Evolutionary conservation across 2,113 vertebrate species (phyloP).

Genomic region (Athene noctua): DNA sequence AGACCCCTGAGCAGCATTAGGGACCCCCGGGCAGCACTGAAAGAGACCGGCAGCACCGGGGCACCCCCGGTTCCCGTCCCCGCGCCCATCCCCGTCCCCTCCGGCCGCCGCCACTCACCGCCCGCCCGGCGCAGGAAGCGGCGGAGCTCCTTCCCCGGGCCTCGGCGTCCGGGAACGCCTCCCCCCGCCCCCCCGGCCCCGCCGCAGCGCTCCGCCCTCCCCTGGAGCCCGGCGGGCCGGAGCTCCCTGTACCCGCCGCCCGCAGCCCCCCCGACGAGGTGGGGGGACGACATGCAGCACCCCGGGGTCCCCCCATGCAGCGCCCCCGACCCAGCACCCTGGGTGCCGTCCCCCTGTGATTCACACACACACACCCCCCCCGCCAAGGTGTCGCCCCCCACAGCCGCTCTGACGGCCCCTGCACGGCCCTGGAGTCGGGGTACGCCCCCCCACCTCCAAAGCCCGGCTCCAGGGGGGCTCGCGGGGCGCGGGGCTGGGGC

Average conservation of each 20-base stretch:
- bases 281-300: background rate
- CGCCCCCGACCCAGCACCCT: background rate
- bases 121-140: background rate
- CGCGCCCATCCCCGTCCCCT: background rate
- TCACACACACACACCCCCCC: background rate
- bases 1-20: too few species aligned
- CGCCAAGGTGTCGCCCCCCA: background rate
- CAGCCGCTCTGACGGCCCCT: too few species aligned
- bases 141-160: background rate
- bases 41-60: background rate
- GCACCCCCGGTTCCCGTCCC: background rate
- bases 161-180: background rate
- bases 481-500: background rate
- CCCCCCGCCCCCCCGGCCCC: background rate
- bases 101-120: background rate
- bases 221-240: background rate
- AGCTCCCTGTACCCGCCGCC: too few species aligned
- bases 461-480: too few species aligned
- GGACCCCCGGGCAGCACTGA: background rate
- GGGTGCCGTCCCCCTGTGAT: too few species aligned
- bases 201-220: background rate
- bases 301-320: background rate
- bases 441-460: background rate
- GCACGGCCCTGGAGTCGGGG: background rate
- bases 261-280: too few species aligned